These are phyloP conservation scores for Zophobas atratus DNA, from an alignment of 1,140 invertebrate species.

Conservation along the genomic window DNA sequence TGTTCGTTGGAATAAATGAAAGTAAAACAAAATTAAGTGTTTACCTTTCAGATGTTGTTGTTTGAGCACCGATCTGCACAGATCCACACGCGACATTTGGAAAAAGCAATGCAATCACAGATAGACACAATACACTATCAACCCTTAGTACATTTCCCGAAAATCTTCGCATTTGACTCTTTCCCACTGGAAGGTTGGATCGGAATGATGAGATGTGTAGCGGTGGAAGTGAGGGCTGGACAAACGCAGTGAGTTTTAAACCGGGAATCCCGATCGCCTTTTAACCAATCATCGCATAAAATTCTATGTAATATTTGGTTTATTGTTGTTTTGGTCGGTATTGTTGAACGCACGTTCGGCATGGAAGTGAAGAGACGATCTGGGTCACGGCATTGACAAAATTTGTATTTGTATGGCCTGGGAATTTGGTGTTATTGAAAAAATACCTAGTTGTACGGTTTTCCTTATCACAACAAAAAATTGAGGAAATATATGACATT, in stretches of 20 bases:
- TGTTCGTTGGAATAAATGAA: background rate
- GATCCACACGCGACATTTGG: slow-evolving; percentile 30
- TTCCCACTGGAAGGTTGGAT: background rate
- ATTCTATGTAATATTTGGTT: slow-evolving; percentile 1
- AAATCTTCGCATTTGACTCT: background rate
- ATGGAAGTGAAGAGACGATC: slow-evolving; percentile 12
- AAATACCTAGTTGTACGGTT: no score
- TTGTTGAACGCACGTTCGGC: slow-evolving; percentile 4
- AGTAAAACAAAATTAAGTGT: background rate
- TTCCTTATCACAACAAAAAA: no score
- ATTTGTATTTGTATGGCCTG: background rate
- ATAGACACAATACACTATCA: background rate
- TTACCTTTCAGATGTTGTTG: slow-evolving; percentile 15
- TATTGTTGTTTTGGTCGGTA: slow-evolving; percentile 14
- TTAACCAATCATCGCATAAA: slow-evolving; percentile 6
- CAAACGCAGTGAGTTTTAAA: slow-evolving; percentile 1
- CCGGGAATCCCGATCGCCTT: slow-evolving; percentile 15
- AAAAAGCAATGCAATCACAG: background rate
- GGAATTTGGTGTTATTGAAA: background rate
- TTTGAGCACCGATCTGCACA: background rate
- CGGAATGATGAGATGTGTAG: slow-evolving; percentile 5
- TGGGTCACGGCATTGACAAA: slow-evolving; percentile 10
- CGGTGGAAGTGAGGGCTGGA: background rate
- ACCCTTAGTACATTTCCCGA: background rate
- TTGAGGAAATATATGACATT: no score